Evolutionary conservation across 2,797 vertebrate species (phyloP).

Genomic region (Dermochelys coriacea): DNA sequence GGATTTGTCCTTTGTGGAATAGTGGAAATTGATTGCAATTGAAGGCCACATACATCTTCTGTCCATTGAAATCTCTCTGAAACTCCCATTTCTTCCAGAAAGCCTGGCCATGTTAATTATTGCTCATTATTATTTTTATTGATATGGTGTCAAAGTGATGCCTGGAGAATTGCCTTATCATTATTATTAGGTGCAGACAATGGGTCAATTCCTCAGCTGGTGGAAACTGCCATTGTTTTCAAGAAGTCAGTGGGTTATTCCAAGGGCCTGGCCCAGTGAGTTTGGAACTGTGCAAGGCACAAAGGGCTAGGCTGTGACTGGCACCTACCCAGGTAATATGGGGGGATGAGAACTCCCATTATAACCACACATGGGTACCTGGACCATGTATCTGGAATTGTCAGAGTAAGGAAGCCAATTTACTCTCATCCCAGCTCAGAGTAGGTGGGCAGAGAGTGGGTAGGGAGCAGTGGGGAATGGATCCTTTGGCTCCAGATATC

Average conservation of each 20-base stretch:
- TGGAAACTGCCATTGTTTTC: background rate
- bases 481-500: no score
- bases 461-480: background rate
- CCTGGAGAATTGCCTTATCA: background rate
- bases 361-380: background rate
- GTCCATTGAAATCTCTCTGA: background rate
- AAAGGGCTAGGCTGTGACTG: background rate
- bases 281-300: background rate
- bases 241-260: background rate
- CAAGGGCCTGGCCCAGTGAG: background rate
- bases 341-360: background rate
- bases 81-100: background rate
- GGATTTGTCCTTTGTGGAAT: background rate
- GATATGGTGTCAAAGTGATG: background rate
- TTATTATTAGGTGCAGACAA: background rate
- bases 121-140: background rate
- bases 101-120: background rate
- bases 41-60: background rate
- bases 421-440: background rate
- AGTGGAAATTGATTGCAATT: background rate
- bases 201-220: background rate
- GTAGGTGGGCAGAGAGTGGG: background rate
- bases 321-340: background rate
- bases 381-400: background rate
- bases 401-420: background rate